Evolutionary conservation across 2,797 vertebrate genomes (phyloP), one percentile per base, ranked within the genome.

Genomic region (Pygocentrus nattereri): DNA sequence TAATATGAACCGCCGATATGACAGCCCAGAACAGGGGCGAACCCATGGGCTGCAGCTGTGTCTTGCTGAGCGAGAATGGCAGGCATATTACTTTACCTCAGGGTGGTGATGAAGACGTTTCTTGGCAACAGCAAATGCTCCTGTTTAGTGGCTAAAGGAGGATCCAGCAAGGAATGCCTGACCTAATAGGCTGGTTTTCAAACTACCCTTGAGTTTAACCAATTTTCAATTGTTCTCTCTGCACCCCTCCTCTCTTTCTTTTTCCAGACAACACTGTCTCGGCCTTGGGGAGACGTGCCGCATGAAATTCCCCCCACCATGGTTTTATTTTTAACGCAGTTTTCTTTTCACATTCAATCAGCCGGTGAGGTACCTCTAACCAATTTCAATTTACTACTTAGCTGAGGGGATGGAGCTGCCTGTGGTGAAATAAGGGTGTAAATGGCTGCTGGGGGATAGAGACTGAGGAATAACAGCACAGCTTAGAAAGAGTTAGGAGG

Each of bases 311-410:
- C 88, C 90, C 85, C 89, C 87, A 91, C 92, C 86, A 80, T 86
- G 83, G 89, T 86, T 91, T 91, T 81, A 90, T 93, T 93, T 62
- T 93, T 92, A 93, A 89, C 91, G 92, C 92, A 54, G 31, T 92
- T 92, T 90, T 93, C 93, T 93, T 95, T 94, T 94, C 94, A 93
- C 93, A 94, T 94, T 94, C 94, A 92, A 93, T 96, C 94, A 94
- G 91, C 89, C 85, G 52, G 90, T 93, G 90, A 25, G 86, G 91
- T 90, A 85, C 91, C 91, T 91, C 91, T 92, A 94, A 94, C 92
- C 92, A 93, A 89, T 95, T 96, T 96, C 95, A 94, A 90, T 96
- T 93, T 95, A 92, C 94, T 94, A 89, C 92, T 94, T 89, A 88
- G 85, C 86, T 92, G 90, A 93, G 78, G 79, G 87, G 89, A 93